phyloP scores from a whole-genome alignment of 1,140 invertebrate genomes.

The Sitophilus oryzae region DNA sequence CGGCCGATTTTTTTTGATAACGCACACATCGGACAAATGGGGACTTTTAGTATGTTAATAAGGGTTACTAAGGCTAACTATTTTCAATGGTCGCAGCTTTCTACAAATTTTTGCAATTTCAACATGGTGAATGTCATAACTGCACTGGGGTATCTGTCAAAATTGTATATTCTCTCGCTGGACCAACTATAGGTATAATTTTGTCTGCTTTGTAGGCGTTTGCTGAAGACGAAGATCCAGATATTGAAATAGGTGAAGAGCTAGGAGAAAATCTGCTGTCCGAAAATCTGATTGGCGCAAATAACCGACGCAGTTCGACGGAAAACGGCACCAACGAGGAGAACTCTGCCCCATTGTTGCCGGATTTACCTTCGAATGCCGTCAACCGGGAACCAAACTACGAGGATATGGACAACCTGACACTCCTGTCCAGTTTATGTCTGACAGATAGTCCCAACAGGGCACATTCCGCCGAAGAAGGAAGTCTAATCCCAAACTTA shows the following conservation, averaged over 20 bases:
- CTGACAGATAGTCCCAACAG: conserved; percentile 35
- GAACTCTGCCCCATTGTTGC: conserved; percentile 21
- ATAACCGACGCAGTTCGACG: background rate
- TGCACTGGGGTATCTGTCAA: too few species aligned
- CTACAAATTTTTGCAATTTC: too few species aligned
- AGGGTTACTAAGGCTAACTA: too few species aligned
- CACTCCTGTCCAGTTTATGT: conserved; percentile 37
- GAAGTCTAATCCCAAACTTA: too few species aligned
- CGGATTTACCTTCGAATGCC: conserved; percentile 21
- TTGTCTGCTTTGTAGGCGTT: background rate
- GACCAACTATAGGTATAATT: background rate
- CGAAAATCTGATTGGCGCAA: background rate
- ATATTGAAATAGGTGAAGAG: conserved; percentile 30
- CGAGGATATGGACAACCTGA: conserved; percentile 42
- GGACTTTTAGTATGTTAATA: too few species aligned
- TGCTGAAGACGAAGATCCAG: conserved; percentile 8
- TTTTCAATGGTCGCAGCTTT: too few species aligned
- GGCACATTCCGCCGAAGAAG: too few species aligned
- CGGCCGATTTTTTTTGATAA: too few species aligned
- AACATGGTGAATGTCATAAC: too few species aligned
- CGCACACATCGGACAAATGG: too few species aligned
- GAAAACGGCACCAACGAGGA: background rate
- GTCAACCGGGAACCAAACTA: conserved; percentile 38
- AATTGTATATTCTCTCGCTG: too few species aligned
- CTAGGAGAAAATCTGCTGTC: conserved; percentile 19